Percentiles rank a stretch among this genome's conserved stretches.
These are phyloP conservation scores for Ametastegia equiseti DNA, from an alignment of 2,888 invertebrate genomes.

Conservation along the genomic window DNA sequence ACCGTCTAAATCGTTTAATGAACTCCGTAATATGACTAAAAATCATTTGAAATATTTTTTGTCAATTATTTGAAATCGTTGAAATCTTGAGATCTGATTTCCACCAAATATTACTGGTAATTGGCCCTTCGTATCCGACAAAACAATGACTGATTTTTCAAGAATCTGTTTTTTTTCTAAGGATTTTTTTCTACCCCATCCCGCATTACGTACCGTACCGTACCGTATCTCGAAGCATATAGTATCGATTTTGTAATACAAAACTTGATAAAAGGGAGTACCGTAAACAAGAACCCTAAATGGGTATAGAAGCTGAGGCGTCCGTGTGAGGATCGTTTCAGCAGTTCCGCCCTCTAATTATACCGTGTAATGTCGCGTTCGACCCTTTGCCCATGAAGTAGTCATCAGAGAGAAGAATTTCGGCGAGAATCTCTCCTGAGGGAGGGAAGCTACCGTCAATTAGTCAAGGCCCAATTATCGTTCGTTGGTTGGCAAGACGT, in stretches of 20 bases:
- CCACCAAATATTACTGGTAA: too few relatives aligned
- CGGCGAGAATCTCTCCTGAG: not conserved
- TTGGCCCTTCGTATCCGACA: too few relatives aligned
- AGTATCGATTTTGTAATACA: not conserved
- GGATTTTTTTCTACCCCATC: not conserved
- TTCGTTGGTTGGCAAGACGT: conserved; percentile 30
- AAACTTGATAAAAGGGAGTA: not conserved
- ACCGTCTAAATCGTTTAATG: too few relatives aligned
- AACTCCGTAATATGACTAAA: too few relatives aligned
- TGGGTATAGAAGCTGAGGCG: not conserved
- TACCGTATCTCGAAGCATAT: too few relatives aligned
- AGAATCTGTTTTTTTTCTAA: not conserved
- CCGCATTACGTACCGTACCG: too few relatives aligned
- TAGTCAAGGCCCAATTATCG: conserved; percentile 18
- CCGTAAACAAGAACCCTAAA: not conserved
- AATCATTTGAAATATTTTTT: too few relatives aligned
- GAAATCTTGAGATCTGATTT: too few relatives aligned
- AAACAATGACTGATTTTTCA: too few relatives aligned
- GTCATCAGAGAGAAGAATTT: not conserved
- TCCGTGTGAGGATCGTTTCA: conserved; percentile 20
- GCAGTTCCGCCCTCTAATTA: conserved; percentile 19
- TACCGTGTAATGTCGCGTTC: conserved; percentile 25
- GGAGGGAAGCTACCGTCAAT: not conserved
- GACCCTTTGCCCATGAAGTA: conserved; percentile 11
- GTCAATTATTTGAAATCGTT: too few relatives aligned